Base-by-base conservation (phyloP, 2,113 vertebrate species). In the Podarcis cretensis region DNA sequence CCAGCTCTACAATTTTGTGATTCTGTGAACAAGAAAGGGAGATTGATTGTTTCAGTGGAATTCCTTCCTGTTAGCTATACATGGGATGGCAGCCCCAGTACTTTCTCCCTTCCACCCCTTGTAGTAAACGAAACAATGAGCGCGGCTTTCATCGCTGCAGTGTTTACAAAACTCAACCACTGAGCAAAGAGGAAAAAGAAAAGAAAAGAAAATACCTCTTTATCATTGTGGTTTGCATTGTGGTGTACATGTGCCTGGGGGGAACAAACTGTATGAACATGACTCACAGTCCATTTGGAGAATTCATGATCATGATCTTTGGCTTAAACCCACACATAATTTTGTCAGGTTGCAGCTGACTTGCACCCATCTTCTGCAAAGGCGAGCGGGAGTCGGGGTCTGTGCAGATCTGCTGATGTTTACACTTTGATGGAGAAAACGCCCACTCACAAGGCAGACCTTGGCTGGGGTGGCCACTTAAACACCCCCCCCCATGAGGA, bases 171-270 rank as follows among this genome's bases (percentile, higher is more conserved):
- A 93, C 90, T 87, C 93, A 88, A 30, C 90, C 93, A 92, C 84
- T 89, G 86, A 32, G 92, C 84, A 88, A 92, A 14, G 5, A 94
- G 95, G 63, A 4, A 63, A 81, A 6, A 71, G 27, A 57, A 13
- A 40, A 37, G 63, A 4, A 63, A 81, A 6, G 48, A 48, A 57
- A 13, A 40, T 18, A 37, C 54, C 85, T 92, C 95, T 93, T 90
- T 88, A 94, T 96, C 96, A 96, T 95, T 96, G 96, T 96, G 95
- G 95, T 93, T 94, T 94, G 89, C 40, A 79, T 90, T 95, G 95
- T 85, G 96, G 96, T 95, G 81, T 93, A 69, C 91, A 92, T 94
- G 73, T 89, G 93, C 91, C 93, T 86, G 27, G 89, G 91, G 92
- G 89, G 48, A 89, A 92, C 92, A 94, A 96, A 96, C 94, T 69